These are phyloP conservation scores for Microctonus hyperodae DNA, from an alignment of 2,888 invertebrate genomes.

Conservation along the genomic window DNA sequence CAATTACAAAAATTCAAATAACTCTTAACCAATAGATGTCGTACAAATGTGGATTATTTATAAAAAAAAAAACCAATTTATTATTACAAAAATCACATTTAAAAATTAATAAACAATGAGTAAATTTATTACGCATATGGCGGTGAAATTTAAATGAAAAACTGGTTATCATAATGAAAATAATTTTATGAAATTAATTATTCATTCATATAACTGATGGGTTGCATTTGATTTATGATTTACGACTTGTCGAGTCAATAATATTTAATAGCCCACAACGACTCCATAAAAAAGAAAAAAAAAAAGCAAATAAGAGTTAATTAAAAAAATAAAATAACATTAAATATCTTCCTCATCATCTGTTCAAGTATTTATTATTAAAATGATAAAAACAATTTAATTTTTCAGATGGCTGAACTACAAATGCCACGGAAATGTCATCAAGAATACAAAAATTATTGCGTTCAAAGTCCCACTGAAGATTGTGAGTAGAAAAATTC, in stretches of 20 bases:
- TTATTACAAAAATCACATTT: not conserved
- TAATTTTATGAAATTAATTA: conserved; percentile 2
- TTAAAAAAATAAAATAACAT: too few species aligned
- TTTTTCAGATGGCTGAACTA: conserved; percentile 72
- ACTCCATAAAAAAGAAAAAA: not conserved
- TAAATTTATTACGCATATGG: not conserved
- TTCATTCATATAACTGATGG: conserved; percentile 1
- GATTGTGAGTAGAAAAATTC: conserved; percentile 61
- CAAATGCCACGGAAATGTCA: conserved; percentile 69
- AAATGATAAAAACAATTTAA: conserved; percentile 14
- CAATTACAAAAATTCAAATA: too few species aligned
- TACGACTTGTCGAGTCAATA: conserved; percentile 1
- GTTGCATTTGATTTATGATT: conserved; percentile 6
- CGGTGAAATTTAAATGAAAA: not conserved
- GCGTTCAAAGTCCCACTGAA: conserved; percentile 79
- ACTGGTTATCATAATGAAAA: not conserved
- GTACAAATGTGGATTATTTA: not conserved
- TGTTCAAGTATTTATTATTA: not conserved
- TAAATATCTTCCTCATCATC: too few species aligned
- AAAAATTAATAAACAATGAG: not conserved
- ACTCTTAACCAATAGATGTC: too few species aligned
- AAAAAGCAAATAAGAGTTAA: too few species aligned
- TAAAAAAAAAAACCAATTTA: not conserved
- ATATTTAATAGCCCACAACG: not conserved
- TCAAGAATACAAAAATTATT: conserved; percentile 74